Conservation (phyloP, 1,140 invertebrate species). For the Laupala kohalensis region DNA sequence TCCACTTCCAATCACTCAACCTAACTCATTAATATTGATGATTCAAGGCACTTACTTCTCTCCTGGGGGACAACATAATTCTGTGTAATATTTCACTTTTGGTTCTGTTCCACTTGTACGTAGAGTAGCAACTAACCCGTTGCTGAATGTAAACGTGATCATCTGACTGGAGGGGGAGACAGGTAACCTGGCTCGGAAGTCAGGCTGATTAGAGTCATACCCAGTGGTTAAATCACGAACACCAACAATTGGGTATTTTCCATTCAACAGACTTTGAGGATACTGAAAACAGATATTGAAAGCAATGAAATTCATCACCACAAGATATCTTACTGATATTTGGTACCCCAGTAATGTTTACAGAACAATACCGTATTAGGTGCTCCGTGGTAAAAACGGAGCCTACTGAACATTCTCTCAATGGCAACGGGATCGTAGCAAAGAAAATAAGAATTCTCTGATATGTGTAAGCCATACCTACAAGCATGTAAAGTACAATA, state of each 20-base stretch:
- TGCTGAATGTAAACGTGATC: constrained; percentile 90
- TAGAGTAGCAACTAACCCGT: constrained; percentile 75
- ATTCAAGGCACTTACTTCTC: constrained; percentile 40
- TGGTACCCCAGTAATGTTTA: no score
- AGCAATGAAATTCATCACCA: neutral
- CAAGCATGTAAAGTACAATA: constrained; percentile 9
- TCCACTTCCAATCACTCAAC: no score
- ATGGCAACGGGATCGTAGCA: constrained; percentile 63
- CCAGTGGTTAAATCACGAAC: constrained; percentile 84
- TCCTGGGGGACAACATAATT: constrained; percentile 58
- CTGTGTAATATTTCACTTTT: constrained; percentile 96
- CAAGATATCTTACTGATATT: no score
- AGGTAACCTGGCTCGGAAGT: constrained; percentile 64
- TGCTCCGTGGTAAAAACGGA: constrained; percentile 40
- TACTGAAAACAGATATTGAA: constrained; percentile 44
- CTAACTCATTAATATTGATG: no score
- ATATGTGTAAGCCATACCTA: constrained; percentile 72
- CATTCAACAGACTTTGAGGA: constrained; percentile 51
- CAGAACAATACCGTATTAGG: constrained; percentile 5
- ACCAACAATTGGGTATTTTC: constrained; percentile 54
- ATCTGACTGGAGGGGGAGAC: constrained; percentile 67
- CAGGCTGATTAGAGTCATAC: constrained; percentile 60
- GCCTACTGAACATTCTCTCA: constrained; percentile 62
- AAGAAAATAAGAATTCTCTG: constrained; percentile 77
- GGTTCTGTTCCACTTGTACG: constrained; percentile 97